Evolutionary conservation across 1,140 invertebrate species (phyloP).

Genomic region (Tetragnatha versicolor): DNA sequence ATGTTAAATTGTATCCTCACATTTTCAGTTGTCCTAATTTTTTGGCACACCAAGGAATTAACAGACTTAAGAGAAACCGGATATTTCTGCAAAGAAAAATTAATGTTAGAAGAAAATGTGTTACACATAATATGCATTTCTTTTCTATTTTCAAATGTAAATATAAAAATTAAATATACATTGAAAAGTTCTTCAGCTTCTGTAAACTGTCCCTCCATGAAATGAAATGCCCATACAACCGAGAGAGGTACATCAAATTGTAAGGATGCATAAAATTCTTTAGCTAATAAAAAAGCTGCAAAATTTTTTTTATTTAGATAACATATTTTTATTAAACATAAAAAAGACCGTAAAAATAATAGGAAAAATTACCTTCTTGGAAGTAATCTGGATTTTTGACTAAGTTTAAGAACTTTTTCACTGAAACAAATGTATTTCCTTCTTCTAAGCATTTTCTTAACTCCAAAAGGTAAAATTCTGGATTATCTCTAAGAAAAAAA

Average conservation of each 20-base stretch:
- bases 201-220: slow-evolving; percentile 17
- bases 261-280: neutral
- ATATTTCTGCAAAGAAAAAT: neutral
- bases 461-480: neutral
- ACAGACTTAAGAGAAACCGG: slow-evolving; percentile 1
- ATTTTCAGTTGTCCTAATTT: slow-evolving; percentile 26
- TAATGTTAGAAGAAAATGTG: neutral
- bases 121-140: neutral
- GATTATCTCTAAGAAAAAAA: neutral
- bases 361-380: neutral
- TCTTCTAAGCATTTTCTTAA: neutral
- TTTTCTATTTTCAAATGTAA: neutral
- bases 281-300: slow-evolving; percentile 16
- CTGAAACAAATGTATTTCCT: slow-evolving; percentile 14
- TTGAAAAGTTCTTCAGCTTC: slow-evolving; percentile 23
- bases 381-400: neutral
- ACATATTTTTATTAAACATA: neutral
- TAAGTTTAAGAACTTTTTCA: slow-evolving; percentile 11
- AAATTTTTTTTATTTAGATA: neutral
- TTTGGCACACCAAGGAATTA: slow-evolving; percentile 14
- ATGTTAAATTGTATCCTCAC: neutral
- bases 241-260: slow-evolving; percentile 33
- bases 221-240: slow-evolving; percentile 32
- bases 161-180: neutral
- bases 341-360: neutral